Conservation (phyloP, 2,888 invertebrate genomes). For the Cacoxenus indagator region DNA sequence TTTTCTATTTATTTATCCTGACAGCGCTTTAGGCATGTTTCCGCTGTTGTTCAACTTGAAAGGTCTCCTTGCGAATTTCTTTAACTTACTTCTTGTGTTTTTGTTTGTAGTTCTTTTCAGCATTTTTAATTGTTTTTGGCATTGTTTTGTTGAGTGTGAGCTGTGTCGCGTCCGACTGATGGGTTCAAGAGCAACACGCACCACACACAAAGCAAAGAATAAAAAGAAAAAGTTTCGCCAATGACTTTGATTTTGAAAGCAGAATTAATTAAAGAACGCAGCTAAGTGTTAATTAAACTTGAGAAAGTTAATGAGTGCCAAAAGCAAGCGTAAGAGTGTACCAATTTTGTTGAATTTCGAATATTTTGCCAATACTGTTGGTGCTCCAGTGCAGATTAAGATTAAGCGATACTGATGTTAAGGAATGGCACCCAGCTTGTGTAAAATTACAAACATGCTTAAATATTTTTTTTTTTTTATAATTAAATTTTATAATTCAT, state of each 20-base stretch:
- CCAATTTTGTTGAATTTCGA: background rate
- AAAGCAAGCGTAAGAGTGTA: background rate
- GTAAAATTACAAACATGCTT: too few relatives aligned
- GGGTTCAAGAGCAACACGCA: background rate
- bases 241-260: background rate
- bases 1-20: background rate
- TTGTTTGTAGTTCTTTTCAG: background rate
- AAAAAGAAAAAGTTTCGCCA: background rate
- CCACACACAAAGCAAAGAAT: background rate
- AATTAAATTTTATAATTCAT: too few relatives aligned
- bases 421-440: too few relatives aligned
- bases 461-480: too few relatives aligned
- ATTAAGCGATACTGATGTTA: too few relatives aligned
- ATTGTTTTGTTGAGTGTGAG: slow-evolving; percentile 11
- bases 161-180: background rate
- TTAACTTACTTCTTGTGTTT: background rate
- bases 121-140: slow-evolving; percentile 6
- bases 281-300: slow-evolving; percentile 16
- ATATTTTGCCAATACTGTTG: too few relatives aligned
- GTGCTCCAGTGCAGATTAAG: too few relatives aligned
- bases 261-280: slow-evolving; percentile 12
- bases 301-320: background rate
- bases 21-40: background rate
- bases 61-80: background rate
- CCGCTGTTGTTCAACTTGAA: background rate